Evolutionary conservation across 2,888 invertebrate species (phyloP).

Genomic region (Serrognathus titanus): DNA sequence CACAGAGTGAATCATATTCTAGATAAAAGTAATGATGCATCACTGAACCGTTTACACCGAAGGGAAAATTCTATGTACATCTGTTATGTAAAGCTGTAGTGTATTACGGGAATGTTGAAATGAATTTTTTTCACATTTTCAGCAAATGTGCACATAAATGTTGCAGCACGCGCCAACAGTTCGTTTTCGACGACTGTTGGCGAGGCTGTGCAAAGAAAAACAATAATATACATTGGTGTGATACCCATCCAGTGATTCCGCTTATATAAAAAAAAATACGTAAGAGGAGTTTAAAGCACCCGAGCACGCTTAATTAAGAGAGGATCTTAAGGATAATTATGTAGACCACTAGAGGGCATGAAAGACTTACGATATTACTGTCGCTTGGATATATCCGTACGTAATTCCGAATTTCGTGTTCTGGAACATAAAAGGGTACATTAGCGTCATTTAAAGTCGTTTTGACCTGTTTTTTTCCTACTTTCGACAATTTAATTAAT

Average conservation of each 20-base stretch:
- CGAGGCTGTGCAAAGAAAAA: background rate
- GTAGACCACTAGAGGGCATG: background rate
- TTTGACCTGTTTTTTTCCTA: too few relatives aligned
- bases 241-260: constrained; percentile 42
- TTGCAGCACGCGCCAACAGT: background rate
- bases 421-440: constrained; percentile 30
- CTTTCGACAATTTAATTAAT: too few relatives aligned
- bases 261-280: constrained; percentile 30
- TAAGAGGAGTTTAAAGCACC: background rate
- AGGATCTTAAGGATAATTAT: constrained; percentile 6
- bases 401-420: constrained; percentile 40
- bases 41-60: too few relatives aligned
- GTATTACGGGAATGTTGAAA: too few relatives aligned
- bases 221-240: constrained; percentile 36
- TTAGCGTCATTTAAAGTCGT: too few relatives aligned
- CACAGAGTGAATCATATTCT: too few relatives aligned
- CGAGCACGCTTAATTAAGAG: constrained; percentile 12
- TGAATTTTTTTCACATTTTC: background rate
- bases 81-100: too few relatives aligned
- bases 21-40: too few relatives aligned
- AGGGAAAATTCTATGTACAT: too few relatives aligned
- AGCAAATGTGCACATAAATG: background rate
- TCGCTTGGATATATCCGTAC: constrained; percentile 33
- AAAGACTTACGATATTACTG: constrained; percentile 3
- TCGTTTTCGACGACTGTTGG: background rate